Percentiles rank a stretch among this genome's conserved stretches.
Evolutionary conservation across 2,797 vertebrate genomes (phyloP).

Genomic region (Aldrovandia affinis): DNA sequence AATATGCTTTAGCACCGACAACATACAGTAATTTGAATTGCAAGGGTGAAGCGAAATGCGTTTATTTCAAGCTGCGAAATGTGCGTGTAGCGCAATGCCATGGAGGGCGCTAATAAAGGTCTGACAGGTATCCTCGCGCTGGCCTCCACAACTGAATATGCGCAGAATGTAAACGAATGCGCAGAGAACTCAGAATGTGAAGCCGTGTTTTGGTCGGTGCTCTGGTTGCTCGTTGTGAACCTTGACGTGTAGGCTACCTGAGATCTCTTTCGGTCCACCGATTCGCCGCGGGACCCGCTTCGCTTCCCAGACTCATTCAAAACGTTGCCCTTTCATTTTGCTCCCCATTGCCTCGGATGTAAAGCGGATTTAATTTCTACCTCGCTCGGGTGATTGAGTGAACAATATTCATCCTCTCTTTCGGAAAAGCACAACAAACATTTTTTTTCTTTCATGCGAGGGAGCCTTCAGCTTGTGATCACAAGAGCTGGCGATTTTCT

Average conservation of each 20-base stretch:
- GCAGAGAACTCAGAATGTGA: no score
- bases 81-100: no score
- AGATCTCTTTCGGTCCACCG: not conserved
- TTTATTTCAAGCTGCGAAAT: no score
- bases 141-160: no score
- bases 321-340: not conserved
- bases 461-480: not conserved
- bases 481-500: slow-evolving; percentile 9
- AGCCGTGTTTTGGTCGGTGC: no score
- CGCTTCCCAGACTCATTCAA: not conserved
- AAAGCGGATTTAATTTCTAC: not conserved
- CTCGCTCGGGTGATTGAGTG: not conserved
- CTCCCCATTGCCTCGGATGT: slow-evolving; percentile 8
- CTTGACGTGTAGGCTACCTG: not conserved
- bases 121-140: no score
- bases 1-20: not conserved
- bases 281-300: not conserved
- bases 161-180: no score
- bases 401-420: slow-evolving; percentile 13
- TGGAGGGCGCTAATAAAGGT: no score
- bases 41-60: no score
- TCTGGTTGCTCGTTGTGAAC: not conserved
- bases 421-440: not conserved
- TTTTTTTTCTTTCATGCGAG: not conserved
- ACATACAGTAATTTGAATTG: not conserved